These are phyloP conservation scores for Acropternis orthonyx DNA, from an alignment of 2,797 vertebrate species.

Conservation along the genomic window DNA sequence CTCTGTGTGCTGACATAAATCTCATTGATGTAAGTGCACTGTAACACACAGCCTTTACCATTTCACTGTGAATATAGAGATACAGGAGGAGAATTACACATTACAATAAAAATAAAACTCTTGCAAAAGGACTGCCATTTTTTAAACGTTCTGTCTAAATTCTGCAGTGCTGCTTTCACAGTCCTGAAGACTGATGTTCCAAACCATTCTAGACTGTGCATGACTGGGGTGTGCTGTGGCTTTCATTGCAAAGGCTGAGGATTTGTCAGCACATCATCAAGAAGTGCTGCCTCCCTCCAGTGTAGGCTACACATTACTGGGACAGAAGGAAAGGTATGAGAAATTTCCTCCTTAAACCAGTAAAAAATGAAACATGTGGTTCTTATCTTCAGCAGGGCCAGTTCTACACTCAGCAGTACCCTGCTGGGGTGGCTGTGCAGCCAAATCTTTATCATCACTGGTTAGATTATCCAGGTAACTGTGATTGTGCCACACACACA, in stretches of 20 bases:
- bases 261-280: not conserved
- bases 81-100: constrained; percentile 18
- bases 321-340: not conserved
- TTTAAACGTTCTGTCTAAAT: not conserved
- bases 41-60: not conserved
- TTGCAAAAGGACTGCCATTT: not conserved
- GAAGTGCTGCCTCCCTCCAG: not conserved
- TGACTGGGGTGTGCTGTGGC: not conserved
- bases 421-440: not conserved
- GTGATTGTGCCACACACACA: not conserved
- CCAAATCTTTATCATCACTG: not conserved
- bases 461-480: not conserved
- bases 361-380: not conserved
- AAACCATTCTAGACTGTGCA: not conserved
- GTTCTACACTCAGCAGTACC: not conserved
- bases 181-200: not conserved
- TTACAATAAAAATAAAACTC: constrained; percentile 51
- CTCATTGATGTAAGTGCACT: constrained; percentile 1
- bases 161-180: not conserved
- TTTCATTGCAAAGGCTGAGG: not conserved
- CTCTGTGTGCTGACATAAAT: constrained; percentile 10
- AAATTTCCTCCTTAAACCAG: not conserved
- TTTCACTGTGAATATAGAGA: constrained; percentile 6
- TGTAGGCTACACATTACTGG: not conserved
- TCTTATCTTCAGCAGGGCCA: not conserved